These are phyloP conservation scores for Stratiomys singularior DNA, from an alignment of 2,888 invertebrate species.

Conservation along the genomic window DNA sequence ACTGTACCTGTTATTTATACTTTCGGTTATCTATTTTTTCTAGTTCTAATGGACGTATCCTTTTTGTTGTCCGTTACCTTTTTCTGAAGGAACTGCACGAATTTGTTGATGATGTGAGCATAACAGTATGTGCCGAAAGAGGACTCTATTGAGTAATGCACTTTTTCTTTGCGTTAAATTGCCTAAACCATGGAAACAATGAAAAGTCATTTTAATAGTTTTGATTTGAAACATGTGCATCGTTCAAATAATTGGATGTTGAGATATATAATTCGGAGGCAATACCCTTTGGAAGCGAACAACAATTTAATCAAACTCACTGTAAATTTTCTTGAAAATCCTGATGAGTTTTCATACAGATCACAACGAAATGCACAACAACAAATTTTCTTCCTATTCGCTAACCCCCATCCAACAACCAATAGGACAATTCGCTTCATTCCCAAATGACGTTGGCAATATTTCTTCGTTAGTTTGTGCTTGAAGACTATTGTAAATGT, in stretches of 20 bases:
- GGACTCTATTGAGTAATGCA: too few species aligned
- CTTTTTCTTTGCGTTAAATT: too few species aligned
- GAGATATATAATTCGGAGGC: too few species aligned
- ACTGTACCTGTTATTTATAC: neutral
- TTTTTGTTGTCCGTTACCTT: constrained; percentile 45
- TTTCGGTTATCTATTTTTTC: constrained; percentile 5
- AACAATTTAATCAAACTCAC: too few species aligned
- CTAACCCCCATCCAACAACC: neutral
- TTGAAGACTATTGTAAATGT: constrained; percentile 4
- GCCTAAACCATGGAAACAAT: too few species aligned
- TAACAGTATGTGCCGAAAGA: neutral
- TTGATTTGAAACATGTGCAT: too few species aligned
- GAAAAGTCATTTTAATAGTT: too few species aligned
- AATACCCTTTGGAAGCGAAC: too few species aligned
- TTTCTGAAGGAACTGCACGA: constrained; percentile 17
- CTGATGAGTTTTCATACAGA: constrained; percentile 22
- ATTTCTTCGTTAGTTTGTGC: constrained; percentile 42
- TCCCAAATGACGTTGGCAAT: constrained; percentile 51
- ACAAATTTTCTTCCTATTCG: neutral
- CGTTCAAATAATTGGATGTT: too few species aligned
- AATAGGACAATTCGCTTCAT: constrained; percentile 28
- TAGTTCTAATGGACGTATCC: constrained; percentile 4
- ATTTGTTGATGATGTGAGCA: constrained; percentile 6
- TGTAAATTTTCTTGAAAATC: constrained; percentile 15
- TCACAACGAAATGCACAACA: neutral